Conservation (phyloP, 2,797 vertebrate genomes). For the Rhyacichthys aspro region DNA sequence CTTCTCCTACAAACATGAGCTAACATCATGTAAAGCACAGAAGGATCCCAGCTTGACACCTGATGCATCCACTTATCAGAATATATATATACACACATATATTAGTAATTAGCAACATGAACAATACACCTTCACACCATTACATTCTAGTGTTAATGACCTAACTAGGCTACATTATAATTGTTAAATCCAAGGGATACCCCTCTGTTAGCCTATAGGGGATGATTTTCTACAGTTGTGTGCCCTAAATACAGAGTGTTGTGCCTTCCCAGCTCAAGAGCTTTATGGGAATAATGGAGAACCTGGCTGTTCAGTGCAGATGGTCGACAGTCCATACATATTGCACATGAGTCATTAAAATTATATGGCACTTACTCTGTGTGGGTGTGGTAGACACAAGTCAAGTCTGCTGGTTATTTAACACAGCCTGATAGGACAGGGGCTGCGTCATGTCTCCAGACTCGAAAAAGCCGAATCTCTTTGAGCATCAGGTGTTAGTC, state of each 20-base stretch:
- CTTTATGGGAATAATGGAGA: constrained; percentile 7
- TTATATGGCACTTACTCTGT: constrained; percentile 27
- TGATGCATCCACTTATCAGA: no score
- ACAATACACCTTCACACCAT: no score
- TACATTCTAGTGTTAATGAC: no score
- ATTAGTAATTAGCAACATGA: no score
- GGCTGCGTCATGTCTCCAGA: constrained; percentile 58
- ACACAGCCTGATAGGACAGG: constrained; percentile 29
- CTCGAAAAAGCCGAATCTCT: constrained; percentile 39
- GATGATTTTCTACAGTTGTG: no score
- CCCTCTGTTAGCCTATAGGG: no score
- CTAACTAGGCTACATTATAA: no score
- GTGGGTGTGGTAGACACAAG: constrained; percentile 54
- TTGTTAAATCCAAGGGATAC: no score
- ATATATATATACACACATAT: no score
- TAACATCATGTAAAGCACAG: no score
- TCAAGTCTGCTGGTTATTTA: constrained; percentile 24
- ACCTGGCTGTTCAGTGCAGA: background rate
- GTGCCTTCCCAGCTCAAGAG: background rate
- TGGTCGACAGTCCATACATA: background rate
- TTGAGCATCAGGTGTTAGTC: constrained; percentile 75
- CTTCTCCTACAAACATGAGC: no score
- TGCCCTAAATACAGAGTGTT: background rate
- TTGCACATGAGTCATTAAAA: constrained; percentile 22
- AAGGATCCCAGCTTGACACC: no score